A percentile compares a stretch with the other conserved stretches of the same genome.
Conservation (phyloP, 2,888 invertebrate species). For the Cerastis leucographa region DNA sequence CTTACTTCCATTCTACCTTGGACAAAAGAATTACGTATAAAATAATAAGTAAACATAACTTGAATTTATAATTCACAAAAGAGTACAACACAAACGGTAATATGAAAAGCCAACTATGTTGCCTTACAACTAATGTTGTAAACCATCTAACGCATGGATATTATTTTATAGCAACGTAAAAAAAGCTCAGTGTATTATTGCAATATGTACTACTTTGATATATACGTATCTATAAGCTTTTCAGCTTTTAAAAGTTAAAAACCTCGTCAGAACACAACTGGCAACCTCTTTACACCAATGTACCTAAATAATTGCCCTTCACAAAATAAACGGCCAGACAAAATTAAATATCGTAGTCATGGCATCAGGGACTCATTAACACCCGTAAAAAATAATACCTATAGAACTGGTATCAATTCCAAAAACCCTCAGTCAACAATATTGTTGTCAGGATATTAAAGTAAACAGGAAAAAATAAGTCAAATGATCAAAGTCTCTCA, state of each 20-base stretch:
- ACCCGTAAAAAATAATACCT: neutral
- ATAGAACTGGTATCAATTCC: neutral
- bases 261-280: neutral
- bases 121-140: slow-evolving; percentile 39
- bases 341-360: neutral
- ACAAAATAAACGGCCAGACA: too few species aligned
- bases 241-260: neutral
- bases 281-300: neutral
- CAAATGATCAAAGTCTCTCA: slow-evolving; percentile 1
- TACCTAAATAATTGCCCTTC: neutral
- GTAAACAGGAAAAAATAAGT: neutral
- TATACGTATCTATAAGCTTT: too few species aligned
- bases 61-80: neutral
- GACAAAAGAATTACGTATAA: neutral
- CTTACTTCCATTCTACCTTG: neutral
- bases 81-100: slow-evolving; percentile 15
- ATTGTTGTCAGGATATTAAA: neutral
- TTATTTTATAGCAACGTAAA: slow-evolving; percentile 18
- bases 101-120: too few species aligned
- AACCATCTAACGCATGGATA: slow-evolving; percentile 24
- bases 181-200: slow-evolving; percentile 36
- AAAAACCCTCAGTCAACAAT: neutral
- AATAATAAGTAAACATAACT: neutral
- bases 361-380: neutral
- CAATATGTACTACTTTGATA: neutral